Evolutionary conservation across 2,888 invertebrate species (phyloP).

Genomic region (Ochropleura plecta): DNA sequence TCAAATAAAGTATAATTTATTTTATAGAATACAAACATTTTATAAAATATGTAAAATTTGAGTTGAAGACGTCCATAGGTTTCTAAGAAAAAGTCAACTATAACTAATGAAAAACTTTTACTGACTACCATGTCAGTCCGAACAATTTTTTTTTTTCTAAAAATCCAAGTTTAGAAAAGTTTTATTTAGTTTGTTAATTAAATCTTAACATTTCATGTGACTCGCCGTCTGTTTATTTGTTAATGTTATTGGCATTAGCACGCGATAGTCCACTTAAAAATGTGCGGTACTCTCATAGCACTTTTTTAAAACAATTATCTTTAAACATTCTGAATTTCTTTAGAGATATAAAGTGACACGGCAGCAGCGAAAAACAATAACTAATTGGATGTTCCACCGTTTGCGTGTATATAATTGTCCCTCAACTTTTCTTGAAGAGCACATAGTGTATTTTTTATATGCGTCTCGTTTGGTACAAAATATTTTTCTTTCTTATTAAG

Average conservation of each 20-base stretch:
- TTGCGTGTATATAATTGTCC: neutral
- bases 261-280: constrained; percentile 4
- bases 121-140: too few relatives aligned
- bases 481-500: neutral
- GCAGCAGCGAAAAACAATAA: neutral
- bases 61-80: too few relatives aligned
- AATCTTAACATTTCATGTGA: neutral
- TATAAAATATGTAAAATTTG: too few relatives aligned
- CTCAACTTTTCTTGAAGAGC: neutral
- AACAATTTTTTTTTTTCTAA: neutral
- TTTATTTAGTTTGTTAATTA: neutral
- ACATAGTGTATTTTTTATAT: neutral
- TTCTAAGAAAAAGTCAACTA: too few relatives aligned
- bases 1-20: too few relatives aligned
- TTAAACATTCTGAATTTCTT: neutral
- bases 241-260: neutral
- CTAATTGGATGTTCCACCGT: neutral
- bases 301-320: neutral
- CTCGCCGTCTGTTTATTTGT: neutral
- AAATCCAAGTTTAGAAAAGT: neutral
- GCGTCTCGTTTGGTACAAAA: neutral
- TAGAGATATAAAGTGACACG: neutral
- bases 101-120: too few relatives aligned
- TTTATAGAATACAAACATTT: too few relatives aligned
- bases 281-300: neutral